Conservation (phyloP, 2,888 invertebrate genomes). For the Andrena minutula region DNA sequence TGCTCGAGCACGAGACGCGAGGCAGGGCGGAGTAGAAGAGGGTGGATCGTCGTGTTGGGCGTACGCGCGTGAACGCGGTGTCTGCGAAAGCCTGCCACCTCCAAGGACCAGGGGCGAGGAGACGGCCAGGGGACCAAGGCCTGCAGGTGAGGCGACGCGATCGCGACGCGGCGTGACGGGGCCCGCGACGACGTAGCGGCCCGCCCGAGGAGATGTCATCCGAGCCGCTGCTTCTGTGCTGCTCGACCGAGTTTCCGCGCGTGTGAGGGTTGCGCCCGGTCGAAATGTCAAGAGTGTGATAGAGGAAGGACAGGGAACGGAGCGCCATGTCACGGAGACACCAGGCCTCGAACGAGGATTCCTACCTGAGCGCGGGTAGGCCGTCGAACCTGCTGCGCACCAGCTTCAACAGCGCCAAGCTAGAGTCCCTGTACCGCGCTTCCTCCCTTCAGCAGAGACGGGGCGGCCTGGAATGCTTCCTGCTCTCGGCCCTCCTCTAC, state of each 20-base stretch:
- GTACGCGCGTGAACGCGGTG: background rate
- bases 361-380: conserved; percentile 82
- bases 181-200: background rate
- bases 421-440: conserved; percentile 90
- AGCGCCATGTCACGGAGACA: conserved; percentile 76
- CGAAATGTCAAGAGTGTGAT: conserved; percentile 30
- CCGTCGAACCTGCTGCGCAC: conserved; percentile 84
- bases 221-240: background rate
- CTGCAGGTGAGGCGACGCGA: background rate
- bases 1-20: background rate
- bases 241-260: background rate
- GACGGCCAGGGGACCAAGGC: background rate
- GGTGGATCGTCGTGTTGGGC: conserved; percentile 26
- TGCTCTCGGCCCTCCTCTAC: conserved; percentile 89
- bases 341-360: conserved; percentile 83
- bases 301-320: conserved; percentile 36
- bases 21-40: background rate
- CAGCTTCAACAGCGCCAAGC: conserved; percentile 87
- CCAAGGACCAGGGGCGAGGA: background rate
- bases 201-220: background rate
- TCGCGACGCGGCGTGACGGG: background rate
- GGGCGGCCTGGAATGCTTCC: conserved; percentile 90
- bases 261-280: background rate
- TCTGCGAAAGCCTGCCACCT: background rate
- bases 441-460: conserved; percentile 91